A percentile compares a stretch with the other conserved stretches of the same genome.
Conservation (phyloP, 2,113 vertebrate species). For the Hylia prasina region DNA sequence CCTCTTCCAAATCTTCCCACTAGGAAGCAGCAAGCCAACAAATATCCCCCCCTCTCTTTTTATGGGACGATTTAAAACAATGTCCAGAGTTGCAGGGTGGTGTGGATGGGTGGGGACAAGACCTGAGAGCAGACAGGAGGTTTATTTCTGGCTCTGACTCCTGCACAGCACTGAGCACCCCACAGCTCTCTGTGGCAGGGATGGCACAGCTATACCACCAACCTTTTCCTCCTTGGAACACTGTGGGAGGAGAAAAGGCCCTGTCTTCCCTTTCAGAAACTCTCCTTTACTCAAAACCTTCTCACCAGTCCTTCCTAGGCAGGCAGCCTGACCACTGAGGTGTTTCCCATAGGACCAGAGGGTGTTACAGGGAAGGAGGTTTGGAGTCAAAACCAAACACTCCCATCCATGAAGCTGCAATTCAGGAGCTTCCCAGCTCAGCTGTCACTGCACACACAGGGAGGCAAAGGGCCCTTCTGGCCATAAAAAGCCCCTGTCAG, state of each 20-base stretch:
- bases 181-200: fast-evolving
- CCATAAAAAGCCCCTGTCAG: not conserved
- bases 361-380: not conserved
- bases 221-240: not conserved
- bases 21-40: not conserved
- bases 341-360: not conserved
- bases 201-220: no score
- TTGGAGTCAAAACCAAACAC: not conserved
- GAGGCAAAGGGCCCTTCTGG: not conserved
- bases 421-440: not conserved
- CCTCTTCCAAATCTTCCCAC: not conserved
- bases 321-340: not conserved
- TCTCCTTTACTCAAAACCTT: not conserved
- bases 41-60: not conserved
- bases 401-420: not conserved
- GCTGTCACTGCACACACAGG: not conserved
- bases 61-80: not conserved
- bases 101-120: not conserved
- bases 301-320: not conserved
- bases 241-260: not conserved
- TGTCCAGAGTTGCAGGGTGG: not conserved
- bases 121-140: not conserved
- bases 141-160: not conserved
- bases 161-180: not conserved
- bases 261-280: not conserved